These are phyloP conservation scores for Callipepla squamata DNA, from an alignment of 2,113 vertebrate genomes.

Conservation along the genomic window DNA sequence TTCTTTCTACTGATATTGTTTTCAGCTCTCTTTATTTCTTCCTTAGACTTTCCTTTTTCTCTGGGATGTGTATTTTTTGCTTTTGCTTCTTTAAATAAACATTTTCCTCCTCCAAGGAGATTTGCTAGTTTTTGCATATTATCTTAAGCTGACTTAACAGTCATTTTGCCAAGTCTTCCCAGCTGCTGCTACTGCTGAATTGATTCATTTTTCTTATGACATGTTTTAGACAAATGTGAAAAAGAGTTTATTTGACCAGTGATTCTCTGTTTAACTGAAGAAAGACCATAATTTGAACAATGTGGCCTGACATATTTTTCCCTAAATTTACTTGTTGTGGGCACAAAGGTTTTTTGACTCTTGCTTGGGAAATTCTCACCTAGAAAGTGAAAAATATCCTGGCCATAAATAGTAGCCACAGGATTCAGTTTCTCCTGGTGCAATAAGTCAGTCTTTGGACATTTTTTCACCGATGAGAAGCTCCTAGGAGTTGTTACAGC, in stretches of 20 bases:
- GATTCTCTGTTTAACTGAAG: not conserved
- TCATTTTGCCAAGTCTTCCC: not conserved
- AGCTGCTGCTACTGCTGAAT: slow-evolving; percentile 33
- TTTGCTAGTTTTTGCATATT: slow-evolving; percentile 43
- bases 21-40: slow-evolving; percentile 12
- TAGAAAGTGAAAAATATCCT: not conserved
- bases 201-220: slow-evolving; percentile 31
- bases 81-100: slow-evolving; percentile 20
- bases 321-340: not conserved
- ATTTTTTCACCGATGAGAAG: not conserved
- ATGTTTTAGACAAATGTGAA: slow-evolving; percentile 14
- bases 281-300: not conserved
- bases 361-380: slow-evolving; percentile 12
- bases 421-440: not conserved
- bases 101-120: not conserved
- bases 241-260: slow-evolving; percentile 36
- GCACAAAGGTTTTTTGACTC: not conserved
- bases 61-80: not conserved
- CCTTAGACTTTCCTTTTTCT: not conserved
- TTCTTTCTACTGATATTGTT: not conserved
- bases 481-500: not conserved
- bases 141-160: slow-evolving; percentile 20
- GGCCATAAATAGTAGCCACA: not conserved
- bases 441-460: not conserved
- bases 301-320: not conserved